Percentiles rank a stretch among this genome's conserved stretches.
Conservation (phyloP, 2,797 vertebrate genomes). For the Alfaro cultratus region DNA sequence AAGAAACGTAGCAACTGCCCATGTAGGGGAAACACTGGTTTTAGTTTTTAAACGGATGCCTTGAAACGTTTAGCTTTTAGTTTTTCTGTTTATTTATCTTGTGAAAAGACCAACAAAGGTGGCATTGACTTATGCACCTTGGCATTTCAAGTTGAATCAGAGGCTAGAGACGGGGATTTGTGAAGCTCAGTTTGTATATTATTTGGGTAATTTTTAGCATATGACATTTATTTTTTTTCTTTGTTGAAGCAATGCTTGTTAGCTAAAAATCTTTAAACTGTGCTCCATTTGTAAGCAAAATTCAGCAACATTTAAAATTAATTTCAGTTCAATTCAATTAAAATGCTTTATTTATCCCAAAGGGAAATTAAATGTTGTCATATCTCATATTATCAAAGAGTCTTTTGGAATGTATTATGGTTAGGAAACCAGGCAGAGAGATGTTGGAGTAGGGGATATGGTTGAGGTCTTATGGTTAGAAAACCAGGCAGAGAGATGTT, state of each 20-base stretch:
- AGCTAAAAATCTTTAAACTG: neutral
- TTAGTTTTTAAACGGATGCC: slow-evolving; percentile 38
- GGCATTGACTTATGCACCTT: neutral
- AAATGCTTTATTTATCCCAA: neutral
- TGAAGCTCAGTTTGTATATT: neutral
- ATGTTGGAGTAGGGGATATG: no score
- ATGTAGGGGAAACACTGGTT: slow-evolving; percentile 38
- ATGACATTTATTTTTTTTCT: neutral
- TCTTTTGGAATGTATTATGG: neutral
- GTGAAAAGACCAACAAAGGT: neutral
- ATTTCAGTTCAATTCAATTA: neutral
- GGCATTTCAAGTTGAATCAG: neutral
- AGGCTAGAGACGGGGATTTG: neutral
- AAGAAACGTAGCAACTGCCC: neutral
- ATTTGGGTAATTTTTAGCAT: neutral
- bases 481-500: no score
- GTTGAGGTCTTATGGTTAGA: no score
- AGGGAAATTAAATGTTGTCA: neutral
- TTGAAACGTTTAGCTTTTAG: slow-evolving; percentile 24
- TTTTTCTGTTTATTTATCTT: neutral
- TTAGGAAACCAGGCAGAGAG: neutral
- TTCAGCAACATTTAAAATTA: neutral
- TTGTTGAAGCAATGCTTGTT: neutral
- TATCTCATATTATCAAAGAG: neutral
- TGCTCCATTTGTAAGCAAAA: neutral